Conservation (phyloP, 2,113 vertebrate genomes). For the Carassius gibelio region DNA sequence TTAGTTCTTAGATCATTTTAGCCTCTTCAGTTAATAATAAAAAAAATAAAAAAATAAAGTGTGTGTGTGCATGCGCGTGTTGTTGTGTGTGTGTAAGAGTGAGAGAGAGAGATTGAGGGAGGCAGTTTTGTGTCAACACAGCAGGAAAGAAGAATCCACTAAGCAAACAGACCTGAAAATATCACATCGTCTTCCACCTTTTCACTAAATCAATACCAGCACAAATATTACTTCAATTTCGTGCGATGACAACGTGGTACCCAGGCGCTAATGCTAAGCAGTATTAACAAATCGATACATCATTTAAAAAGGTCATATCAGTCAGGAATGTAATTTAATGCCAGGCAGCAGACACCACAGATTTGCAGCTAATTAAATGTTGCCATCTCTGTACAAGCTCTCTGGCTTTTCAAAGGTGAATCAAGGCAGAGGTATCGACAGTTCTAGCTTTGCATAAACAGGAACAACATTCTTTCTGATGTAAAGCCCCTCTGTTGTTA, state of each 20-base stretch:
- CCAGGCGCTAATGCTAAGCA: conserved; percentile 44
- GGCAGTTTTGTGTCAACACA: conserved; percentile 6
- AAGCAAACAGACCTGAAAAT: conserved; percentile 54
- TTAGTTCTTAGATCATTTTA: not conserved
- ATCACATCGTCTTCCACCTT: conserved; percentile 42
- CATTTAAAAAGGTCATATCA: conserved; percentile 60
- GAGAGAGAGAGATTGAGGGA: not conserved
- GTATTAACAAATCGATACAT: conserved; percentile 60
- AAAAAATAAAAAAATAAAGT: not conserved
- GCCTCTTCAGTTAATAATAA: conserved; percentile 9
- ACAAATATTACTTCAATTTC: conserved; percentile 41
- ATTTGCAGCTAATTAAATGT: conserved; percentile 58
- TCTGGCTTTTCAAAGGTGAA: conserved; percentile 34
- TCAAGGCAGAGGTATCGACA: conserved; percentile 34
- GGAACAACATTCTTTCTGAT: not conserved
- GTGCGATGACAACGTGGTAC: not conserved
- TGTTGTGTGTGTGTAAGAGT: too few relatives aligned
- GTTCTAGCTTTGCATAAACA: conserved; percentile 5
- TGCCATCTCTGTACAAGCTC: conserved; percentile 41
- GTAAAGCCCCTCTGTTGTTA: conserved; percentile 30
- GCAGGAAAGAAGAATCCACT: conserved; percentile 34
- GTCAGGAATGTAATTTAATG: conserved; percentile 48
- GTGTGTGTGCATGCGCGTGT: not conserved
- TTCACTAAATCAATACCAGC: conserved; percentile 50
- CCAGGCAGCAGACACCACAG: conserved; percentile 36